Evolutionary conservation across 2,113 vertebrate genomes (phyloP).

Genomic region (Salvator merianae): DNA sequence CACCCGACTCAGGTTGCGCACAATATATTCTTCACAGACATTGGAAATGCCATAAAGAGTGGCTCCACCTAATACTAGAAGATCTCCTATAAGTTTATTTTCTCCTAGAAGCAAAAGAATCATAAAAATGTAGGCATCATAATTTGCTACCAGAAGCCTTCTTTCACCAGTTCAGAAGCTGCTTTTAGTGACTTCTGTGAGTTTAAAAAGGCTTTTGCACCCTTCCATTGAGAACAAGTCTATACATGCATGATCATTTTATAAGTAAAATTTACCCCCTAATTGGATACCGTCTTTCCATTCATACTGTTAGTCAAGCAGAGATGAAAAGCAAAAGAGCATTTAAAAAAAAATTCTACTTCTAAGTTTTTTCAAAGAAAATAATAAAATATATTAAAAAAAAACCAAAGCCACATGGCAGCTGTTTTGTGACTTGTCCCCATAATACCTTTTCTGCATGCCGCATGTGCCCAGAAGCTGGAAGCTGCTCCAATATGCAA

Average conservation of each 20-base stretch:
- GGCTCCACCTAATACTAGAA: constrained; percentile 90
- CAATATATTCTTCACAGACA: constrained; percentile 93
- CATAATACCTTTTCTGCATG: too few species aligned
- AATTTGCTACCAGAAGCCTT: background rate
- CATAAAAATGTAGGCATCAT: constrained; percentile 37
- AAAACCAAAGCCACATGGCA: too few species aligned
- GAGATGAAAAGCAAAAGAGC: too few species aligned
- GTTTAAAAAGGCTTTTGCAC: background rate
- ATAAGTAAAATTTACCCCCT: background rate
- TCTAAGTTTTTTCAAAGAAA: too few species aligned
- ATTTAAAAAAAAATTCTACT: too few species aligned
- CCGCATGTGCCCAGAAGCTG: too few species aligned
- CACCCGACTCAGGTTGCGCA: constrained; percentile 90
- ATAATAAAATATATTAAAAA: too few species aligned
- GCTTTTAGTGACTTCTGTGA: background rate
- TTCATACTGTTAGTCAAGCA: too few species aligned
- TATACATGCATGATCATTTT: background rate
- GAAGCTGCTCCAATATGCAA: background rate
- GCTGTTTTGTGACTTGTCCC: too few species aligned
- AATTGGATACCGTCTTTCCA: background rate
- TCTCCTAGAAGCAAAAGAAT: constrained; percentile 77
- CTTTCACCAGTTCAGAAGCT: background rate
- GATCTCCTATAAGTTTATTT: constrained; percentile 92
- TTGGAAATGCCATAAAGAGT: constrained; percentile 91
- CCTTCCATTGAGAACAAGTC: background rate